Evolutionary conservation across 2,888 invertebrate genomes (phyloP), one percentile per base, ranked within the genome.

Genomic region (Colletes collaris): DNA sequence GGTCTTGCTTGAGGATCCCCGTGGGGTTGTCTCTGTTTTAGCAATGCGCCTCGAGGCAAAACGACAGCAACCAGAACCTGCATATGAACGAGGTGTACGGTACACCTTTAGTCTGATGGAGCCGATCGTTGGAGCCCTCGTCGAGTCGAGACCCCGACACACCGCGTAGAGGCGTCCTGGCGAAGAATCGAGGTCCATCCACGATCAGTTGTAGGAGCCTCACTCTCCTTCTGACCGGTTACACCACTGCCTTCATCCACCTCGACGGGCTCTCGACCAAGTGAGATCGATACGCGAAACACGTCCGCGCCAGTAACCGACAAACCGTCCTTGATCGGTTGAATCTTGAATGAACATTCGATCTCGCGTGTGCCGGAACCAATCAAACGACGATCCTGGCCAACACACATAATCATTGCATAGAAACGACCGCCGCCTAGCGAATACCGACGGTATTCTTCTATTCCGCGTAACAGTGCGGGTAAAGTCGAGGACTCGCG

Each of bases 41-140:
- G 97, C 97, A 97, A 95, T 97, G 97, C 92, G 95, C 96, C 74
- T 94, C 94, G 80, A 94, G 96, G 91, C 96, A 95, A 88, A 97
- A 97, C 92, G 96, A 96, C 93, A 97, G 96, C 89, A 97, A 96
- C 94, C 97, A 97, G 93, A 97, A 96, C 93, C 95, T 95, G 89
- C 97, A 97, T 94, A 96, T 96, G 89, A 97, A 97, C 93, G 97
- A 97, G 93, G 97, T 97, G 78, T 95, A 95, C 91, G 94, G 94
- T 62, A 91, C 93, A 40, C 94, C 94, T 81, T 89, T 95, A 92
- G 96, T 96, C 95, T 96, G 96, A 96, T 96, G 95, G 95, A 96
- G 95, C 93, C 94, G 95, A 86, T 95, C 95, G 93, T 94, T 95
- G 94, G 95, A 95, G 69, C 89, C 90, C 37, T 76, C 85, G 83